phyloP scores from a whole-genome alignment of 2,888 invertebrate genomes.

The Melieria picta region DNA sequence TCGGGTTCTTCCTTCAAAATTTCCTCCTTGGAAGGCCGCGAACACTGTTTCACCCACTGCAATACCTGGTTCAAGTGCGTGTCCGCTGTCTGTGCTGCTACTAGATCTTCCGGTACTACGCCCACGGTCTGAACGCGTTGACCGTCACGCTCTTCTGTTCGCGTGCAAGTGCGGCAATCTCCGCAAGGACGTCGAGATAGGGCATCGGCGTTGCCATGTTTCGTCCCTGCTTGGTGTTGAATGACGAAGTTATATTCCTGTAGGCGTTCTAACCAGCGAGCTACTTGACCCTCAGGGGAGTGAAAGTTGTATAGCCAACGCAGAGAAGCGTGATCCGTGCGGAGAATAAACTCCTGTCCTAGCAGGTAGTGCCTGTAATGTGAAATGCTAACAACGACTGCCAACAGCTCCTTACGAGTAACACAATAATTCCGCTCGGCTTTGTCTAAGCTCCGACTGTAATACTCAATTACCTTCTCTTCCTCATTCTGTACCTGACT shows the following conservation, averaged over 20 bases:
- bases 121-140: no score
- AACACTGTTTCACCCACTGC: no score
- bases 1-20: no score
- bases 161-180: no score
- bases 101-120: no score
- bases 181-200: no score
- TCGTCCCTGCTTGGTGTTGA: neutral
- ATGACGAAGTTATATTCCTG: constrained; percentile 27
- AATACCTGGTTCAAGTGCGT: no score
- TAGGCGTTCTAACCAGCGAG: constrained; percentile 49
- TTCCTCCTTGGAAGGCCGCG: no score
- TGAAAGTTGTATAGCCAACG: constrained; percentile 54
- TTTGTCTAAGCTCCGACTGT: neutral
- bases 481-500: neutral
- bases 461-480: constrained; percentile 10
- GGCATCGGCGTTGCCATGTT: no score
- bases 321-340: constrained; percentile 54
- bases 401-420: no score
- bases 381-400: constrained; percentile 37
- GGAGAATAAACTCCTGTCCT: constrained; percentile 48
- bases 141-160: no score
- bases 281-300: constrained; percentile 52
- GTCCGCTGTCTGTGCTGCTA: no score
- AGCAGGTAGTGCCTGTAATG: constrained; percentile 53
- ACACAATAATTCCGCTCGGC: constrained; percentile 6